Evolutionary conservation across 2,797 vertebrate genomes (phyloP).

Genomic region (Tolypeutes matacus): DNA sequence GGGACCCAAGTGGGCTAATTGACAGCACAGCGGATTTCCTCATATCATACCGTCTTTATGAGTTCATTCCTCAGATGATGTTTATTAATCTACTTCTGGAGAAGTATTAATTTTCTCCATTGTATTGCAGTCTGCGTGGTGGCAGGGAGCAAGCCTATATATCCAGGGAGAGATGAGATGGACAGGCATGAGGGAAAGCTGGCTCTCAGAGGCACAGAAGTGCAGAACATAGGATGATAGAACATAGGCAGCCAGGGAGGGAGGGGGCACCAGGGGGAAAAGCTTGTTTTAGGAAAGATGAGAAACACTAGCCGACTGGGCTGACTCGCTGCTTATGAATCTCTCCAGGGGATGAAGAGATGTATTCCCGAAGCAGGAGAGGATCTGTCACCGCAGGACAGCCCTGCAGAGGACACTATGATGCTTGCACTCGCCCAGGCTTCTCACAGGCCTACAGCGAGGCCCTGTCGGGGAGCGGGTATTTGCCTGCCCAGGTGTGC

Average conservation of each 20-base stretch:
- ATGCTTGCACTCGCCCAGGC: accelerated
- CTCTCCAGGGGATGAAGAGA: not conserved
- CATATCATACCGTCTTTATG: not conserved
- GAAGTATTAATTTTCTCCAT: not conserved
- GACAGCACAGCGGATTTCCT: constrained; percentile 11
- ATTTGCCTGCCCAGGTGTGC: not conserved
- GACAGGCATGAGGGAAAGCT: not conserved
- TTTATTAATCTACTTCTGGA: constrained; percentile 16
- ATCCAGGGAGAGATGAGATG: not conserved
- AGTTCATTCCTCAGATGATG: constrained; percentile 16
- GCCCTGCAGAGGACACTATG: not conserved
- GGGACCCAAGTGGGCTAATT: not conserved
- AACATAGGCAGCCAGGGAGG: accelerated
- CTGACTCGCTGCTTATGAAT: not conserved
- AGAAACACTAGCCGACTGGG: not conserved
- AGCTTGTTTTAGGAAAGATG: not conserved
- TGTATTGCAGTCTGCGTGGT: not conserved
- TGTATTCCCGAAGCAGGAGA: not conserved
- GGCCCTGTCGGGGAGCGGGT: not conserved
- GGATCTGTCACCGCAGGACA: not conserved
- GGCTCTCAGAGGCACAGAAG: not conserved
- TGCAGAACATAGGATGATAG: not conserved
- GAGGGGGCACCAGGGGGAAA: not conserved
- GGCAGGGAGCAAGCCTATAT: accelerated
- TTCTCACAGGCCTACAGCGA: not conserved